Conservation (phyloP, 2,797 vertebrate genomes). For the Perodicticus potto region DNA sequence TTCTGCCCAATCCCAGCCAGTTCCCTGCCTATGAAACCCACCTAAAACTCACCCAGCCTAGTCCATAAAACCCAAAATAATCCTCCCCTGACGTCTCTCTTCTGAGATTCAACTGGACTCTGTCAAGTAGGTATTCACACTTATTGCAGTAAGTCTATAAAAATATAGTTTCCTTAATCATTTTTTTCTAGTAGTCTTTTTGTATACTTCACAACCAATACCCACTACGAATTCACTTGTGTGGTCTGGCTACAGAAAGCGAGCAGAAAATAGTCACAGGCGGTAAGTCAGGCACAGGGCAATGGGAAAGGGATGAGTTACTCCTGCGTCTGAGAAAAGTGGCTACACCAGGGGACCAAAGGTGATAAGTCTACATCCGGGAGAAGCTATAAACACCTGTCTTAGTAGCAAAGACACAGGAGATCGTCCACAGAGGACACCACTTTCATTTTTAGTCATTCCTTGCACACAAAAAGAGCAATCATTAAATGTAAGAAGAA, state of each 20-base stretch:
- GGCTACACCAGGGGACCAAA: not conserved
- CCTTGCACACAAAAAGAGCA: not conserved
- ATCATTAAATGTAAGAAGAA: not conserved
- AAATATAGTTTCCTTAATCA: not conserved
- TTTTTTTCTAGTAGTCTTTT: not conserved
- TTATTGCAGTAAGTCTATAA: not conserved
- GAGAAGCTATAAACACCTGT: not conserved
- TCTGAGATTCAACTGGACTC: not conserved
- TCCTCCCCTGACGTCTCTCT: not conserved
- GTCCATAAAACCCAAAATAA: not conserved
- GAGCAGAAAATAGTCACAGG: not conserved
- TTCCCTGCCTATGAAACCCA: not conserved
- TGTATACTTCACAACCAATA: not conserved
- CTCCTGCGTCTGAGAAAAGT: constrained; percentile 7
- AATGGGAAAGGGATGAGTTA: not conserved
- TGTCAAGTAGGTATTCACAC: not conserved
- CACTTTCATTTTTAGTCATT: not conserved
- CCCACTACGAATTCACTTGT: not conserved
- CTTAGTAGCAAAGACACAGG: not conserved
- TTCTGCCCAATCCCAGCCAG: not conserved
- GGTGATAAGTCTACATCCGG: not conserved
- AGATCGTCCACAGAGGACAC: not conserved
- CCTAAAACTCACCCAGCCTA: not conserved
- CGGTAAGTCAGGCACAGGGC: not conserved
- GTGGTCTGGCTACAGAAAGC: not conserved